phyloP scores from a whole-genome alignment of 1,140 invertebrate genomes.

The Eubasilissa regina region DNA sequence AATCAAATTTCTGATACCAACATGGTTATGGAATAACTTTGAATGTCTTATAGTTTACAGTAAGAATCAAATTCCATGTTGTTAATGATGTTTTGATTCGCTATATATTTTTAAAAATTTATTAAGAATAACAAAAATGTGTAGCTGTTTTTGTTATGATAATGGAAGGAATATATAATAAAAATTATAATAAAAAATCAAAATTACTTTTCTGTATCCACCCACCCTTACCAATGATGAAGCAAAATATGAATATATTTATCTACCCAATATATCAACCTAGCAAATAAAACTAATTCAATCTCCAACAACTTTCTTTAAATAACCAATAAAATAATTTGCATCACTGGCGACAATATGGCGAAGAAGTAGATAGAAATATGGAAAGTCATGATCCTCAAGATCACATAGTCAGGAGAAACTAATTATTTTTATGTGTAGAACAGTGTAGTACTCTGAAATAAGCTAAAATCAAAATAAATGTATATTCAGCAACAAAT shows the following conservation, averaged over 20 bases:
- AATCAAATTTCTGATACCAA: too few relatives aligned
- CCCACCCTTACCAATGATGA: slow-evolving; percentile 13
- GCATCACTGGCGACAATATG: neutral
- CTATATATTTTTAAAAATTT: too few relatives aligned
- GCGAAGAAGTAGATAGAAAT: neutral
- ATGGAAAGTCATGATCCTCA: neutral
- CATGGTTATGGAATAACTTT: too few relatives aligned
- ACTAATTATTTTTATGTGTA: neutral
- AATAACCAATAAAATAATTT: neutral
- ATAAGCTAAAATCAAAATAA: too few relatives aligned
- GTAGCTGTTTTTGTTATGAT: too few relatives aligned
- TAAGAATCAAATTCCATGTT: too few relatives aligned
- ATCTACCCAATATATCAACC: neutral
- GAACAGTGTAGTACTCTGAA: too few relatives aligned
- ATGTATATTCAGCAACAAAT: neutral
- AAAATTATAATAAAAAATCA: too few relatives aligned
- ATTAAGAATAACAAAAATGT: too few relatives aligned
- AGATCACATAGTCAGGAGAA: slow-evolving; percentile 14
- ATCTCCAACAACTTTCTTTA: neutral
- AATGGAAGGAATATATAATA: too few relatives aligned
- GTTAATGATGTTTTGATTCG: too few relatives aligned
- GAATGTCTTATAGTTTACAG: too few relatives aligned
- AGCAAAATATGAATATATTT: neutral
- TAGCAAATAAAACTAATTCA: neutral
- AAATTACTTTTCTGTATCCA: neutral